Base-by-base conservation (phyloP, 92 coral and sea anemone genomes). In the Umimayanthus chanpuru region DNA sequence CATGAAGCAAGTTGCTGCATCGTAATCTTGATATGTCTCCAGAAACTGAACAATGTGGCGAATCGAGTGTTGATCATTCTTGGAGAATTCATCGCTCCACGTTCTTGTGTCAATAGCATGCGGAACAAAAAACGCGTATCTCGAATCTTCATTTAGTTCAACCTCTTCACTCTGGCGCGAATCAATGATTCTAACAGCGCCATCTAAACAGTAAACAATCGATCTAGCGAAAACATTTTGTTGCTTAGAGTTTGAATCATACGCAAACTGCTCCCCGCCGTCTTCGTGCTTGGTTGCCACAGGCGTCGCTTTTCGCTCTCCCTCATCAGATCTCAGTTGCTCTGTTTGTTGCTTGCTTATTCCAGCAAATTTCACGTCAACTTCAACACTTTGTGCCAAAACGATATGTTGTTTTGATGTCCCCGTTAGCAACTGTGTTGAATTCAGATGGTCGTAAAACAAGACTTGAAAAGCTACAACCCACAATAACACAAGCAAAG, bases 1-100 rank as follows among this genome's bases (percentile, higher is more conserved):
- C 14, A 71, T 28, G 21, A 26, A 26, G 38, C 86, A 82, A 6
- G 86, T 67, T 41, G 86, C 86, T 65, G 78, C 87, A 41, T 70
- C 87, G 43, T 68, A 83, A 20, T 70, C 41, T 0, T 67, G 55
- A 26, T 49, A 26, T 28, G 66, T 36, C 6, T 83, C 28, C 26
- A 83, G 56, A 68, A 83, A 83, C 65, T 83, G 29, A 26, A 29
- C 65, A 70, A 47, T 26, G 55, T 70, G 78, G 41, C 78, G 77
- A 28, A 83, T 58, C 36, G 87, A 73, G 20, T 43, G 28, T 26
- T 28, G 44, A 44, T 83, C 76, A 32, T 26, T 16, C 11, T 44
- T 20, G 12, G 87, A 83, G 25, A 83, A 71, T 14, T 23, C 78
- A 1, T 70, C 73, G 25, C 40, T 4, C 25, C 26, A 36, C 11